phyloP scores from a whole-genome alignment of 2,888 invertebrate species.

The Rotaria socialis region DNA sequence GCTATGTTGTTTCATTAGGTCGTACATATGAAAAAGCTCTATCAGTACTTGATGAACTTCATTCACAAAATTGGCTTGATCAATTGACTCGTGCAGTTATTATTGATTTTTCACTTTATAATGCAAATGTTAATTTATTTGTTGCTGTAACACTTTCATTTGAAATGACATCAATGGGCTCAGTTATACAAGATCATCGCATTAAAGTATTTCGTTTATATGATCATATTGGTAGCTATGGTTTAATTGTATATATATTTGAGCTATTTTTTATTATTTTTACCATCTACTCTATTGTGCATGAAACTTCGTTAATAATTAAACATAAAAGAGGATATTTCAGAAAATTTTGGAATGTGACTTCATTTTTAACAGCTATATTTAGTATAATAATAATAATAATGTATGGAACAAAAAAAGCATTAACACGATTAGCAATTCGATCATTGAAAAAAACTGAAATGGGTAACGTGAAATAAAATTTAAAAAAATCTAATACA shows the following conservation, averaged over 20 bases:
- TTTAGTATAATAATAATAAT: constrained; percentile 58
- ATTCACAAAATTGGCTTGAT: constrained; percentile 59
- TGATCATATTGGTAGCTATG: constrained; percentile 59
- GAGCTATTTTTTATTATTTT: constrained; percentile 58
- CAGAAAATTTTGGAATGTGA: constrained; percentile 59
- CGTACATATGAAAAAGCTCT: constrained; percentile 47
- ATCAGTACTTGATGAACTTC: constrained; percentile 37
- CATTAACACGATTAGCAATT: constrained; percentile 55
- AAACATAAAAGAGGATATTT: constrained; percentile 57
- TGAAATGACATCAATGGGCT: constrained; percentile 56
- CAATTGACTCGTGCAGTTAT: constrained; percentile 61
- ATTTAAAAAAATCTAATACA: too few species aligned
- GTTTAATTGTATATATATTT: constrained; percentile 57
- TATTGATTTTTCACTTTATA: constrained; percentile 63
- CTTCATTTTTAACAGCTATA: constrained; percentile 58
- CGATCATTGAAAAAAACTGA: constrained; percentile 53
- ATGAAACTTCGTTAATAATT: constrained; percentile 54
- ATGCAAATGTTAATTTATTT: constrained; percentile 58
- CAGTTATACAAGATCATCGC: constrained; percentile 32
- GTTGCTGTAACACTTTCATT: constrained; percentile 54
- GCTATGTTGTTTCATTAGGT: constrained; percentile 55
- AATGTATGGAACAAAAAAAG: constrained; percentile 59
- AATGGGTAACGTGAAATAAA: constrained; percentile 47
- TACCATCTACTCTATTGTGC: constrained; percentile 59
- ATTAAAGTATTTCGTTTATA: constrained; percentile 56